These are phyloP conservation scores for Condylura cristata DNA, from an alignment of 2,113 vertebrate species.

Conservation along the genomic window DNA sequence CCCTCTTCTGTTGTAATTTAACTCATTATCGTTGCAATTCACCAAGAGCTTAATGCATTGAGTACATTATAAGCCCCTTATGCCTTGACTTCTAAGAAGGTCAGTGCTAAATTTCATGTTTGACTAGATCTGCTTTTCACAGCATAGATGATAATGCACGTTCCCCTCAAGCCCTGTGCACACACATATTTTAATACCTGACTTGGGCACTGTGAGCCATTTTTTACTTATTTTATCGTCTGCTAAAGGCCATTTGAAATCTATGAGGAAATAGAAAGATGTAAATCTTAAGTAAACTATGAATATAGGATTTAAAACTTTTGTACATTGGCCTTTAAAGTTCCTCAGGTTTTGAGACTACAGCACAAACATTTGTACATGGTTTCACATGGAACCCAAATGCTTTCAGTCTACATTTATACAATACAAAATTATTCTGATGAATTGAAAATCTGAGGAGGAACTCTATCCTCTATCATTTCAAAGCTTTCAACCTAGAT, in stretches of 20 bases:
- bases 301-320: not conserved
- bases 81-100: not conserved
- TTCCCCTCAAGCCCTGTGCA: not conserved
- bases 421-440: slow-evolving; percentile 12
- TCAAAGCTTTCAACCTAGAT: not conserved
- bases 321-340: not conserved
- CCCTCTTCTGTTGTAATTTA: not conserved
- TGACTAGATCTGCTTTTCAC: slow-evolving; percentile 31
- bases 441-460: not conserved
- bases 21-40: not conserved
- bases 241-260: slow-evolving; percentile 53
- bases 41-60: not conserved
- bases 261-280: slow-evolving; percentile 21
- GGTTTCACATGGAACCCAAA: not conserved
- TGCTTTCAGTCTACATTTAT: not conserved
- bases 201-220: not conserved
- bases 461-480: not conserved
- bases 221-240: slow-evolving; percentile 53
- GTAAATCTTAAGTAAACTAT: slow-evolving; percentile 19
- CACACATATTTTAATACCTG: not conserved
- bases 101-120: slow-evolving; percentile 18
- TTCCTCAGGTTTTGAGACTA: not conserved
- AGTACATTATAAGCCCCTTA: not conserved
- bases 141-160: not conserved
- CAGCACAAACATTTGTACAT: too few species aligned